Base-by-base conservation (phyloP, 2,797 vertebrate genomes). In the Enteromius fasciolatus region DNA sequence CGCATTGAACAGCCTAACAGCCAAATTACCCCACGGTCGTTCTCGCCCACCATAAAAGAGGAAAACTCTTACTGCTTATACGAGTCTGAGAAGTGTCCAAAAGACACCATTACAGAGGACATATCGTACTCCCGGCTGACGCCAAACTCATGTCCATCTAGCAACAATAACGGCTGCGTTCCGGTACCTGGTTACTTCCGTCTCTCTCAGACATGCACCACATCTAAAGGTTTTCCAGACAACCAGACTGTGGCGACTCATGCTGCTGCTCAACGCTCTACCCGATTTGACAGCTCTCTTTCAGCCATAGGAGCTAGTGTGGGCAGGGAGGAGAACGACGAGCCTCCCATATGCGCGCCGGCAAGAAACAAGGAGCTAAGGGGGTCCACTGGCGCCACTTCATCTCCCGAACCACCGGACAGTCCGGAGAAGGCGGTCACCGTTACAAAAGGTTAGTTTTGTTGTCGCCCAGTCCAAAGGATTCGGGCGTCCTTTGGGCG, bases 171-270 rank as follows among this genome's bases (percentile, higher is more conserved):
- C 86, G 90, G 94, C 88, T 95, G 95, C 81, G 96, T 98, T 86
- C 97, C 97, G 0, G 96, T 99, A 72, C 98, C 97, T 31, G 97
- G 98, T 82, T 99, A 99, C 91, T 99, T 98, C 95, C 97, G 97
- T 89, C 93, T 99, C 70, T 98, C 97, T 78, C 98, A 99, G 94
- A 95, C 97, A 18, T 97, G 98, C 87, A 95, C 96, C 85, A 94
- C 96, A 84, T 92, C 97, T 89, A 97, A 97, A 94, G 94, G 92
- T 83, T 98, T 96, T 91, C 93, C 94, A 61, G 92, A 94, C 41
- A 94, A 90, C 81, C 95, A 94, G 78, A 93, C 95, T 54, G 95
- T 92, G 85, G 92, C 95, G 86, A 90, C 94, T 86, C 94, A 94
- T 41, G 97, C 97, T 85, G 88, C 93, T 39, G 90, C 95, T 84